A percentile compares a stretch with the other conserved stretches of the same genome.
Conservation (phyloP, 2,797 vertebrate species). For the Onychomys torridus region DNA sequence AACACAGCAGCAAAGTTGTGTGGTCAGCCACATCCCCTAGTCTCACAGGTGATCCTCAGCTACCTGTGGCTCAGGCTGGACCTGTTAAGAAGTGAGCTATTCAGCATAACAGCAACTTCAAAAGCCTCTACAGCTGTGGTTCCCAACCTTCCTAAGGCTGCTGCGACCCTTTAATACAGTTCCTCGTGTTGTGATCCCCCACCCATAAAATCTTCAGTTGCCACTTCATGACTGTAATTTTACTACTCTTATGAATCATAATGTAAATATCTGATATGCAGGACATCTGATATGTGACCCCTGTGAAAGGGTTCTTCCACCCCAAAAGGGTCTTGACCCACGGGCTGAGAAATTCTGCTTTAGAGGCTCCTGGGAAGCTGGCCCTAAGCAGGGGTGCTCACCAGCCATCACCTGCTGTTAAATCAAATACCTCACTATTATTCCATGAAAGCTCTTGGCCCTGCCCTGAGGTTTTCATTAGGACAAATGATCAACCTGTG, state of each 20-base stretch:
- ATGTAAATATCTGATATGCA: background rate
- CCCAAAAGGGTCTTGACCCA: background rate
- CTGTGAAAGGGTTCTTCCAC: background rate
- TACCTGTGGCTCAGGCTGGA: background rate
- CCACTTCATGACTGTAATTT: background rate
- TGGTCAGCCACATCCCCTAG: background rate
- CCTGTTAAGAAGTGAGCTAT: background rate
- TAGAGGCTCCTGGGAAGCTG: background rate
- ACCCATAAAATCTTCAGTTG: background rate
- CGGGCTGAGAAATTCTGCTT: background rate
- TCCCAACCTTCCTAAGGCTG: background rate
- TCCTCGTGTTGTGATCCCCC: no score
- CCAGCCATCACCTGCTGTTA: background rate
- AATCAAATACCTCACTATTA: background rate
- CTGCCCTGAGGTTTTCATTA: background rate
- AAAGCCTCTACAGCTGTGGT: background rate
- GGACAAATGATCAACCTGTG: background rate
- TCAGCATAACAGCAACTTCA: background rate
- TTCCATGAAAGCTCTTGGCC: no score
- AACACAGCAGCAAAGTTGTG: background rate
- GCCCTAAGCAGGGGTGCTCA: background rate
- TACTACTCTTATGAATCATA: background rate
- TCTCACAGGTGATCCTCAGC: background rate
- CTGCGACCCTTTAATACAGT: background rate
- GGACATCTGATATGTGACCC: background rate